These are phyloP conservation scores for Papilio machaon DNA, from an alignment of 1,140 invertebrate genomes.

Conservation along the genomic window DNA sequence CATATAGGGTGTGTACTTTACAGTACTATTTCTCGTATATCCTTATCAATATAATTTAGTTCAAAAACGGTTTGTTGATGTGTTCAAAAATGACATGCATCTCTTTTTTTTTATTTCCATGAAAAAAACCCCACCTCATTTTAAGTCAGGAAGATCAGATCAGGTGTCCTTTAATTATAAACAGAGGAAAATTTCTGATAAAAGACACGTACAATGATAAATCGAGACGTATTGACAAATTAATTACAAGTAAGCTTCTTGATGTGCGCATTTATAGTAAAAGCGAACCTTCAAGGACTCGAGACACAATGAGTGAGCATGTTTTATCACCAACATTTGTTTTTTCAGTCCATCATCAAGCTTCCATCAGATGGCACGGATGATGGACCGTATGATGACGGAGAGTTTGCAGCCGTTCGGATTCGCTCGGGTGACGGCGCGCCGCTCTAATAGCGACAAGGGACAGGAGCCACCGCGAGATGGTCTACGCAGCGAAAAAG, in stretches of 20 bases:
- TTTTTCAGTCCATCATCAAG: conserved; percentile 76
- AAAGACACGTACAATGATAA: no score
- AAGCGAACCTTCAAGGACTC: no score
- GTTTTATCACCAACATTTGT: not conserved
- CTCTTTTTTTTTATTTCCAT: not conserved
- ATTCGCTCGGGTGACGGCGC: conserved; percentile 83
- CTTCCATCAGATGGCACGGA: conserved; percentile 86
- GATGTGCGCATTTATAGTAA: no score
- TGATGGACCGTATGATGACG: conserved; percentile 87
- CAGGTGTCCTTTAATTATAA: not conserved
- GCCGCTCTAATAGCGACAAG: conserved; percentile 55
- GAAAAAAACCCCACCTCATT: not conserved
- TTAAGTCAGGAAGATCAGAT: not conserved
- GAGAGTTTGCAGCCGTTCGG: conserved; percentile 85
- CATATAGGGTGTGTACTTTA: conserved; percentile 64
- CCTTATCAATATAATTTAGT: conserved; percentile 19
- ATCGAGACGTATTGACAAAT: no score
- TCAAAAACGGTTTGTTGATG: not conserved
- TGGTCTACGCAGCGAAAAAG: conserved; percentile 70
- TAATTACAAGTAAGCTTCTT: no score
- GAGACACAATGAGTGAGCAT: not conserved
- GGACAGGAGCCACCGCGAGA: conserved; percentile 58
- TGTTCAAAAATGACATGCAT: not conserved
- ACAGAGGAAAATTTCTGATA: no score
- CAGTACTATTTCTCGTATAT: not conserved